phyloP scores from a whole-genome alignment of 2,797 vertebrate genomes.

The Anabacerthia variegaticeps region DNA sequence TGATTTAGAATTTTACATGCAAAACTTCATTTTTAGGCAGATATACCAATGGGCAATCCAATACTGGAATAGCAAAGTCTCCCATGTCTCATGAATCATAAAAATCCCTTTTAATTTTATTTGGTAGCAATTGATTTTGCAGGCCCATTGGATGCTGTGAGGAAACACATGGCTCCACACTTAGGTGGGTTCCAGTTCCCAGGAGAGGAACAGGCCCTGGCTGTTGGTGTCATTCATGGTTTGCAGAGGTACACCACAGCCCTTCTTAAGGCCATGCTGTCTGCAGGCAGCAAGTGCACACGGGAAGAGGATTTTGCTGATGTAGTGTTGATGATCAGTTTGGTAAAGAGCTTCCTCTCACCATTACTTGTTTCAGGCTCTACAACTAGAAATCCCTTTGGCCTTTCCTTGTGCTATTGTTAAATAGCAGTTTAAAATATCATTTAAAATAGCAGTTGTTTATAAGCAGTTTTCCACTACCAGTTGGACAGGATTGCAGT shows the following conservation, averaged over 20 bases:
- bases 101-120: not conserved
- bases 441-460: not conserved
- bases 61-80: not conserved
- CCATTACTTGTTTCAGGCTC: not conserved
- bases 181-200: not conserved
- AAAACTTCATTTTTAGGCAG: not conserved
- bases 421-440: too few relatives aligned
- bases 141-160: not conserved
- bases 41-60: rapidly evolving
- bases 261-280: not conserved
- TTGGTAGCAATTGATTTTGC: not conserved
- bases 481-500: not conserved
- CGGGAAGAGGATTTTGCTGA: not conserved
- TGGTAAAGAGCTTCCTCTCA: not conserved
- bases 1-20: not conserved
- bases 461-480: not conserved
- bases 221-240: not conserved
- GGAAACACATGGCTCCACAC: not conserved
- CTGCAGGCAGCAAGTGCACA: not conserved
- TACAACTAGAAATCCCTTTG: not conserved
- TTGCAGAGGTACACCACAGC: not conserved
- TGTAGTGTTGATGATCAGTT: not conserved
- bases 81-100: not conserved
- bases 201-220: not conserved
- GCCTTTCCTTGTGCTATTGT: not conserved